Evolutionary conservation across 2,797 vertebrate species (phyloP).

Genomic region (Micropoecilia bifurca): DNA sequence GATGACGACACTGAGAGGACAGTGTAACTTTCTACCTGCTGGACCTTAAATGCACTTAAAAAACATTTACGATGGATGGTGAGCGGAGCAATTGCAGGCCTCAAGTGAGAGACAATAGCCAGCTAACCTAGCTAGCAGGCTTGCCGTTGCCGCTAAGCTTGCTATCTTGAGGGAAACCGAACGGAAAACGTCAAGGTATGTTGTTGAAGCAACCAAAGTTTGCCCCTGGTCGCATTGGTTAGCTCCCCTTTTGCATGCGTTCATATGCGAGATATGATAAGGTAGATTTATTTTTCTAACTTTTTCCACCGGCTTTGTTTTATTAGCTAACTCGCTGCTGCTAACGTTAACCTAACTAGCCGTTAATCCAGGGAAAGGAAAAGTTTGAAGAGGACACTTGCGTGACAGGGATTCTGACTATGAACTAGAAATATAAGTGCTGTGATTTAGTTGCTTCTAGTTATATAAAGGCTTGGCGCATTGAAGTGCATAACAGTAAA

Average conservation of each 20-base stretch:
- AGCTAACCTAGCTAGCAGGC: constrained; percentile 64
- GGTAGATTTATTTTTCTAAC: constrained; percentile 25
- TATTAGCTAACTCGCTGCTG: constrained; percentile 43
- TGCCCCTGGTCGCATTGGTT: constrained; percentile 35
- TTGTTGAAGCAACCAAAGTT: constrained; percentile 32
- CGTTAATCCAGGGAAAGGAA: constrained; percentile 25
- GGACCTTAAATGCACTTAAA: constrained; percentile 26
- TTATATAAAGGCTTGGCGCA: neutral
- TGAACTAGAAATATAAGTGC: neutral
- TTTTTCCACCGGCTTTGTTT: constrained; percentile 49
- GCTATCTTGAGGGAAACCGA: constrained; percentile 49
- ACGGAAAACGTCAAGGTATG: constrained; percentile 61
- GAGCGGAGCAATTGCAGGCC: constrained; percentile 75
- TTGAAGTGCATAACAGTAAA: neutral
- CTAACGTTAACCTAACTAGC: constrained; percentile 53
- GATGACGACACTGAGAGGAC: constrained; percentile 49
- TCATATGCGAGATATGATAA: constrained; percentile 12
- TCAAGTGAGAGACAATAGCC: constrained; percentile 69
- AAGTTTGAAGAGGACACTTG: constrained; percentile 39
- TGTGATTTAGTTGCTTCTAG: neutral
- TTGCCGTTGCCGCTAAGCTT: constrained; percentile 56
- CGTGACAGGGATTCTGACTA: neutral
- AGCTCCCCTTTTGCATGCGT: constrained; percentile 40
- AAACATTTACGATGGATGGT: constrained; percentile 55
- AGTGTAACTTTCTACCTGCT: constrained; percentile 37